A percentile compares a stretch with the other conserved stretches of the same genome.
Conservation (phyloP, 2,113 vertebrate genomes). For the Labeo rohita region DNA sequence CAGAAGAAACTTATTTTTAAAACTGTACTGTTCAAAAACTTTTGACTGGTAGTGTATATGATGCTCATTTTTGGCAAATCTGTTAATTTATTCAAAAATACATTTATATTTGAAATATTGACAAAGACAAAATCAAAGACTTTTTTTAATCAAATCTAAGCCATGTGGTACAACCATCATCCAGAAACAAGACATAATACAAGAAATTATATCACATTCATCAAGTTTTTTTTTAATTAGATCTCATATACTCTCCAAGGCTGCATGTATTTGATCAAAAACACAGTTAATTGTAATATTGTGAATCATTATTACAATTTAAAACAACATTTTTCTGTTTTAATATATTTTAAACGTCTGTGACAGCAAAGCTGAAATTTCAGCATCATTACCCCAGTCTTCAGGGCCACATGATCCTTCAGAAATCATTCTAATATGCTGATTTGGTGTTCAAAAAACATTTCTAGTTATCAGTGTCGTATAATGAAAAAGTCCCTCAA, state of each 20-base stretch:
- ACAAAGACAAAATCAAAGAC: neutral
- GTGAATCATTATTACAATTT: neutral
- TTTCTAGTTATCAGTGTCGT: neutral
- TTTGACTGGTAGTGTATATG: neutral
- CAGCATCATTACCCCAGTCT: too few species aligned
- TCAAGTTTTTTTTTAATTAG: neutral
- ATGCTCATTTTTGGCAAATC: neutral
- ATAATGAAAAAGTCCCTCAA: neutral
- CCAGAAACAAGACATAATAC: neutral
- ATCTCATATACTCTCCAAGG: neutral
- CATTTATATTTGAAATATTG: neutral
- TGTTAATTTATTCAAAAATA: neutral
- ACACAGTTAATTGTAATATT: neutral
- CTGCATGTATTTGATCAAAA: neutral
- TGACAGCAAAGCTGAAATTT: too few species aligned
- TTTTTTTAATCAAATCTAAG: neutral
- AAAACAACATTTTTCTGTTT: too few species aligned
- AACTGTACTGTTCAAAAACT: too few species aligned
- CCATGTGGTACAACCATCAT: neutral
- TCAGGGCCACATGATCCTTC: too few species aligned
- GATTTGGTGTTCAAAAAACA: too few species aligned
- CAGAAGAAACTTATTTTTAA: too few species aligned
- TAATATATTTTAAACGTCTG: too few species aligned
- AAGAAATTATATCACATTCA: neutral
- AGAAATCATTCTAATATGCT: too few species aligned